phyloP scores from a whole-genome alignment of 2,797 vertebrate genomes.

The Triplophysa bombifrons region DNA sequence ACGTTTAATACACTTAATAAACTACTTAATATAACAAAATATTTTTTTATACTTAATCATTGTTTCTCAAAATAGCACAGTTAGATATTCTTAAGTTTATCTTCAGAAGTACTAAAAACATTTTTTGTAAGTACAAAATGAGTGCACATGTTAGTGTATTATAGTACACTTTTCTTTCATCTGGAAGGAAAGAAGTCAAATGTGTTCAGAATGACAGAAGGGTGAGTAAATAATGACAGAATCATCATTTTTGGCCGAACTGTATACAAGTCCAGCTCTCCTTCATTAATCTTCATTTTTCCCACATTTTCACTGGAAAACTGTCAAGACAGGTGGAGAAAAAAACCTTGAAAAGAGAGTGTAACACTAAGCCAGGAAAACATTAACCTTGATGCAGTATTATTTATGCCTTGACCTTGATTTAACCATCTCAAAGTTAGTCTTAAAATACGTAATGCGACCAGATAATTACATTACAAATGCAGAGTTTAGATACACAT shows the following conservation, averaged over 20 bases:
- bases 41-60: too few species aligned
- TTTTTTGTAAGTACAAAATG: too few species aligned
- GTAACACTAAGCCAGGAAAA: background rate
- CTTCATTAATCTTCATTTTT: background rate
- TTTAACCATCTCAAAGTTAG: conserved; percentile 21
- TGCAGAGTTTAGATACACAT: conserved; percentile 30
- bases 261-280: background rate
- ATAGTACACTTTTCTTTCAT: too few species aligned
- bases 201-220: background rate
- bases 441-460: background rate
- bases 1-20: too few species aligned
- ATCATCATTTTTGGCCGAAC: background rate
- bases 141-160: too few species aligned
- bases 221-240: conserved; percentile 6
- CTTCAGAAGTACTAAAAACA: too few species aligned
- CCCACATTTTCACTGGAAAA: background rate
- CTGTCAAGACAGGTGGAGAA: background rate
- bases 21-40: too few species aligned
- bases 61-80: too few species aligned
- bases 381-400: conserved; percentile 1
- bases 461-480: conserved; percentile 37
- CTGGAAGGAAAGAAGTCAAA: background rate
- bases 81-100: too few species aligned
- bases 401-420: conserved; percentile 16
- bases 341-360: background rate